Base-by-base conservation (phyloP, 2,797 vertebrate genomes). In the Lophotriccus pileatus region DNA sequence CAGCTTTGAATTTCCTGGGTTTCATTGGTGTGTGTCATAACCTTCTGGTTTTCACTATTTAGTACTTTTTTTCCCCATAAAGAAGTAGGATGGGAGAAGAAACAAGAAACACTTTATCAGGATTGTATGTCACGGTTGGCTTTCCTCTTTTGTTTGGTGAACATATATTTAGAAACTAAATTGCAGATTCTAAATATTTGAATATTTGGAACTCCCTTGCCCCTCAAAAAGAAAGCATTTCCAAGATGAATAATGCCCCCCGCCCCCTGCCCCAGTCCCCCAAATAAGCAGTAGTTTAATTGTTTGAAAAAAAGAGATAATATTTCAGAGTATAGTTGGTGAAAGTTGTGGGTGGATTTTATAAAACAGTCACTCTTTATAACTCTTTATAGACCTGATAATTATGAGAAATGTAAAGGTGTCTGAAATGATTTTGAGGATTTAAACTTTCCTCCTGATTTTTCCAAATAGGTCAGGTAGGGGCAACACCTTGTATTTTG, bases 1-100 rank as follows among this genome's bases (percentile, higher is more conserved):
- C 79, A 93, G 72, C 76, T 90, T 64, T 59, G 64, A 68, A 75
- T 87, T 95, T 95, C 90, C 84, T 91, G 89, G 60, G 75, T 92
- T 93, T 92, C 82, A 28, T 13, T 53, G 49, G 7, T 32, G 2
- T 91, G 41, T 93, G 63, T 89, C 34, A 32, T 79, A 90, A 79
- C 19, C 37, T 62, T 82, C 78, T 75, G 84, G 36, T 52, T 73
- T 81, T 75, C 14, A 16, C 13, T 25, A 7, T 52, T 44, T 43
- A 32, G 2, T n/a, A 28, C 6, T 21, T 52, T 43, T 25, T 79
- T 46, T 52, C 23, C 2, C 13, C 34, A 17, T 84, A 25, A 82
- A 63, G 30, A 82, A 74, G 27, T 66, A 37, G 30, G 28, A 52
- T 28, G 4, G 68, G 80, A 84, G 32, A 52, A 89, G 37, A 82